phyloP scores from a whole-genome alignment of 2,797 vertebrate species.

The Anomalospiza imberbis region DNA sequence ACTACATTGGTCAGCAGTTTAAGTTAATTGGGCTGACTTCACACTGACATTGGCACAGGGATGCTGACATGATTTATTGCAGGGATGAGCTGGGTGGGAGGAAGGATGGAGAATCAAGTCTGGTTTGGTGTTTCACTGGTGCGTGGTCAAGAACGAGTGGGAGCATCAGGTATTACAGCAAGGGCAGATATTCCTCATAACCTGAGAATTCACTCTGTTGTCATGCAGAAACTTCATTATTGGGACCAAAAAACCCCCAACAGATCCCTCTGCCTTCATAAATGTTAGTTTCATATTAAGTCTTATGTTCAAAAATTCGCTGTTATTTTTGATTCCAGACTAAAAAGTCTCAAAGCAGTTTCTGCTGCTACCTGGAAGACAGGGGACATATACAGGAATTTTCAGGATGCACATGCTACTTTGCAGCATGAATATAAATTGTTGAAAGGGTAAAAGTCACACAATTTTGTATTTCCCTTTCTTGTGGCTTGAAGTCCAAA shows the following conservation, averaged over 20 bases:
- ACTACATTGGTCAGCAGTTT: background rate
- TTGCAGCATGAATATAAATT: background rate
- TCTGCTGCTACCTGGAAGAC: background rate
- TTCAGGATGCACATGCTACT: background rate
- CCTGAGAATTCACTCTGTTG: background rate
- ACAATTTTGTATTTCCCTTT: background rate
- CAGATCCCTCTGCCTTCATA: background rate
- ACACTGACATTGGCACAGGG: constrained; percentile 10
- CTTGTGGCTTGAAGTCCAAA: background rate
- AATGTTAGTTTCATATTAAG: background rate
- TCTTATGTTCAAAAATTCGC: background rate
- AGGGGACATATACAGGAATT: background rate
- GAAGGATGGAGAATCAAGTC: background rate
- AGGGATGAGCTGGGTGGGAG: background rate
- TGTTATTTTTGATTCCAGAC: background rate
- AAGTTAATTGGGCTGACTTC: constrained; percentile 42
- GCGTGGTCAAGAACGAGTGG: background rate
- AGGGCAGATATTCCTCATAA: background rate
- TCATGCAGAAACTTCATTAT: background rate
- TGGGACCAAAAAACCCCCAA: background rate
- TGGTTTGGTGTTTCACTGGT: background rate
- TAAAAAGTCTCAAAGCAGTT: background rate
- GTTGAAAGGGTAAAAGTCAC: background rate
- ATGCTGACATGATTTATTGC: constrained; percentile 52
- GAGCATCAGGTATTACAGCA: background rate